phyloP scores from a whole-genome alignment of 2,113 vertebrate species.

The Gorilla gorilla region DNA sequence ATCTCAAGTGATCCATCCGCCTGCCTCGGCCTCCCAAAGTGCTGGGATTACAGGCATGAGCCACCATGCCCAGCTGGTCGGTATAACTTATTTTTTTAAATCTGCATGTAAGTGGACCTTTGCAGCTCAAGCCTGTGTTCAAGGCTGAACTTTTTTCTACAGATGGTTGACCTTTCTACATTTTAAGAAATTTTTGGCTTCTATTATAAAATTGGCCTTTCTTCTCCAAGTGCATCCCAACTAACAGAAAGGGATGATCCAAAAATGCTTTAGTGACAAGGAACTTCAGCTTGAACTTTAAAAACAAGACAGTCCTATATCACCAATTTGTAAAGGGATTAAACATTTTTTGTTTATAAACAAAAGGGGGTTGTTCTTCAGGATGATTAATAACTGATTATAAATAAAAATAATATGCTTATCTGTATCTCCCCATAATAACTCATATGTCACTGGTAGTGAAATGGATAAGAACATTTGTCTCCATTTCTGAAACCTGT shows the following conservation, averaged over 20 bases:
- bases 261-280: neutral
- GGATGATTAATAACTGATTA: slow-evolving; percentile 38
- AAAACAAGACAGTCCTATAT: neutral
- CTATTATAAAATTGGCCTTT: slow-evolving; percentile 1
- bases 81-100: neutral
- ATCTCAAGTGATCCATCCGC: too few relatives aligned
- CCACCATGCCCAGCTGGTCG: too few relatives aligned
- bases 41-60: too few relatives aligned
- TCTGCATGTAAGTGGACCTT: neutral
- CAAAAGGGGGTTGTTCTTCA: neutral
- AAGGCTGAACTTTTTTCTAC: neutral
- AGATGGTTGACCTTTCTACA: slow-evolving; percentile 16
- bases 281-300: slow-evolving; percentile 14
- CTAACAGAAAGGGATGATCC: slow-evolving; percentile 20
- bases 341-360: neutral
- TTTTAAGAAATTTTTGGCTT: neutral
- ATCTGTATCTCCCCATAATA: neutral
- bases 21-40: too few relatives aligned
- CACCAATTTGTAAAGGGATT: slow-evolving; percentile 7
- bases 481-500: slow-evolving; percentile 21
- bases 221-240: neutral
- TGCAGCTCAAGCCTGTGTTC: neutral
- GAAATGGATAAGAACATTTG: neutral
- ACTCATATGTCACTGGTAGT: neutral
- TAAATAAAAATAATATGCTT: neutral